Percentiles rank a stretch among this genome's conserved stretches.
These are phyloP conservation scores for Lithophane leautieri DNA, from an alignment of 2,888 invertebrate species.

Conservation along the genomic window DNA sequence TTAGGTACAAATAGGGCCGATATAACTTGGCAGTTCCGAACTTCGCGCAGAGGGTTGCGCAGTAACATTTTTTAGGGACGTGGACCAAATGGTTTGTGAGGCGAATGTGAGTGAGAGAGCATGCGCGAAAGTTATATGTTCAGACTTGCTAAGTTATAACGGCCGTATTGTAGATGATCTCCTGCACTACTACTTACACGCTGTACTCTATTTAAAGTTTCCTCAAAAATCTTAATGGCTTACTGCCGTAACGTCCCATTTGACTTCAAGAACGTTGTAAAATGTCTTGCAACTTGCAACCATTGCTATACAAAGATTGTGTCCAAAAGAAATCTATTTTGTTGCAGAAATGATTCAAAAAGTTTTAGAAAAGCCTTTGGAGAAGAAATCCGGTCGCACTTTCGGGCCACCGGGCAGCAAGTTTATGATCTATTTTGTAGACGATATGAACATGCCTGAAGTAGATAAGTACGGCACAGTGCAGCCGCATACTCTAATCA, in stretches of 20 bases:
- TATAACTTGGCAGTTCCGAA: no score
- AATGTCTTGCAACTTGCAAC: neutral
- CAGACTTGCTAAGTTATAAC: no score
- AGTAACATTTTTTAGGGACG: no score
- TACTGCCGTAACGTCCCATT: neutral
- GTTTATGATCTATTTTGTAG: slow-evolving; percentile 97
- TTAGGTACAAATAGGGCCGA: no score
- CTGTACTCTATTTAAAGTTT: neutral
- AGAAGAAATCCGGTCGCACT: slow-evolving; percentile 98
- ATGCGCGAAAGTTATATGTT: no score
- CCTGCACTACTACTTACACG: no score
- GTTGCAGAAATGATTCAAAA: slow-evolving; percentile 95
- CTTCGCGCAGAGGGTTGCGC: no score
- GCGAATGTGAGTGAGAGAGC: no score
- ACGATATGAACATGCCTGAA: slow-evolving; percentile 99
- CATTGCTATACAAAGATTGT: neutral
- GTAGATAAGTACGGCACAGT: slow-evolving; percentile 98
- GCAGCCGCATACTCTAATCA: slow-evolving; percentile 97
- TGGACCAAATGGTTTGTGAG: no score
- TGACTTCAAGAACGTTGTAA: neutral
- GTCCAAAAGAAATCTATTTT: neutral
- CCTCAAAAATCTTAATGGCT: neutral
- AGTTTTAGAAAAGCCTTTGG: slow-evolving; percentile 96
- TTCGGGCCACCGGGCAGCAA: slow-evolving; percentile 98
- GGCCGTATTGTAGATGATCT: neutral